Evolutionary conservation across 2,113 vertebrate genomes (phyloP), one percentile per base, ranked within the genome.

Genomic region (Salvator merianae): DNA sequence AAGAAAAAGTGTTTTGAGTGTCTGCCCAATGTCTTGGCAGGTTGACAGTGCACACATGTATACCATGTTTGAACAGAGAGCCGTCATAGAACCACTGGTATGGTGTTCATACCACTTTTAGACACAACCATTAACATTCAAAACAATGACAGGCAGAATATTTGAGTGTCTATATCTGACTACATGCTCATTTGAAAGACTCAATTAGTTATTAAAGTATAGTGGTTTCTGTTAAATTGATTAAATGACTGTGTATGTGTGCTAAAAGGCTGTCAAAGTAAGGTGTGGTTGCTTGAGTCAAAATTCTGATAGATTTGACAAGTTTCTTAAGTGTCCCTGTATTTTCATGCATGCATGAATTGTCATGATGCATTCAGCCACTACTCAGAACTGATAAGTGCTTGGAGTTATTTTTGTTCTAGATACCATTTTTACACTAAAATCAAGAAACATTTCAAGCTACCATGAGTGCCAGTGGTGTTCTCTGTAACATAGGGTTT

Each of bases 231-330:
- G 16, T 53, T 9, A 13, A 53, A 9, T 9, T 53, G 50, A 3
- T 53, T 14, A 53, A 53, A 53, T 9, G 8, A 53, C 16, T 13
- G 65, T 66, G 65, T n/a, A 28, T 66, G 30, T 87, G 86, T 88
- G 88, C 81, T 13, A 72, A 86, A 89, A 90, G 82, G 87, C 73
- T 85, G 38, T 66, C 86, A 73, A 89, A 91, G 86, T 90, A 87
- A 91, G 87, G 84, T 81, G 85, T 89, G 89, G 90, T 88, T 90
- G 65, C 50, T 82, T 90, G 87, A 90, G 82, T 79, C 91, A 88
- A 92, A 91, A 90, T 59, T 88, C 75, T 82, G 82, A 90, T 83
- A 70, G 28, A 72, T 34, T 53, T 89, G 89, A 91, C 86, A 83
- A 32, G 38, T 92, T 91, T 7, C 90, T 90, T 82, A 78, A 13